Conservation (phyloP, 2,113 vertebrate genomes). For the Rhinoderma darwinii region DNA sequence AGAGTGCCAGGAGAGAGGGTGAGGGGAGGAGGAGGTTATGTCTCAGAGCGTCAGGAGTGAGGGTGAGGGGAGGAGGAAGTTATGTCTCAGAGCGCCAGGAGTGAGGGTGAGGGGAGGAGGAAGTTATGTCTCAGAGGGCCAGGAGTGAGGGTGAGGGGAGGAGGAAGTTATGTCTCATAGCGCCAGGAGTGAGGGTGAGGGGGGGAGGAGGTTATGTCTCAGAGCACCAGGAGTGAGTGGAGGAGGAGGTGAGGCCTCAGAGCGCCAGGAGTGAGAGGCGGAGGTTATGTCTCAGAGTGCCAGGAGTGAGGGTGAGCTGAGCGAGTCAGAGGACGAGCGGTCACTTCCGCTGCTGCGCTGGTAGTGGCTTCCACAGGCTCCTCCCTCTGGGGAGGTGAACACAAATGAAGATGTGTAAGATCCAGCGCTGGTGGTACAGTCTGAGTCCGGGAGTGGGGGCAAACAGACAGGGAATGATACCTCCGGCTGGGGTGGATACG, state of each 20-base stretch:
- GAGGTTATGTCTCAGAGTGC: slow-evolving; percentile 81
- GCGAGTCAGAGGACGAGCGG: slow-evolving; percentile 91
- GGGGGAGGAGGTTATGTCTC: slow-evolving; percentile 66
- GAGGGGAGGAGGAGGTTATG: not conserved
- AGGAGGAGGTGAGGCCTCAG: not conserved
- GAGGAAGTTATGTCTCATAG: not conserved
- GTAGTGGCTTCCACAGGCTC: slow-evolving; percentile 86
- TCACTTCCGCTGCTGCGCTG: slow-evolving; percentile 96
- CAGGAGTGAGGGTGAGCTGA: slow-evolving; percentile 94
- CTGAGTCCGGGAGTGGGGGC: slow-evolving; percentile 47
- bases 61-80: not conserved
- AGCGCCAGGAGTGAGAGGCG: not conserved
- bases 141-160: not conserved
- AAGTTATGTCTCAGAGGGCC: not conserved
- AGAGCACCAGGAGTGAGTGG: not conserved
- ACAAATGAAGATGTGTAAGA: slow-evolving; percentile 99
- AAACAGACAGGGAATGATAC: slow-evolving; percentile 85
- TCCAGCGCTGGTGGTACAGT: slow-evolving; percentile 68
- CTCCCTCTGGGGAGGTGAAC: slow-evolving; percentile 99
- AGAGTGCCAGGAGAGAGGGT: not conserved
- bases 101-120: not conserved
- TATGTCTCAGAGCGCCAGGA: not conserved
- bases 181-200: slow-evolving; percentile 70
- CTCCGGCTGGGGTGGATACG: slow-evolving; percentile 76
- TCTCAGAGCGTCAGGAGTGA: not conserved